Conservation (phyloP, 1,140 invertebrate genomes). For the Nasonia giraulti region DNA sequence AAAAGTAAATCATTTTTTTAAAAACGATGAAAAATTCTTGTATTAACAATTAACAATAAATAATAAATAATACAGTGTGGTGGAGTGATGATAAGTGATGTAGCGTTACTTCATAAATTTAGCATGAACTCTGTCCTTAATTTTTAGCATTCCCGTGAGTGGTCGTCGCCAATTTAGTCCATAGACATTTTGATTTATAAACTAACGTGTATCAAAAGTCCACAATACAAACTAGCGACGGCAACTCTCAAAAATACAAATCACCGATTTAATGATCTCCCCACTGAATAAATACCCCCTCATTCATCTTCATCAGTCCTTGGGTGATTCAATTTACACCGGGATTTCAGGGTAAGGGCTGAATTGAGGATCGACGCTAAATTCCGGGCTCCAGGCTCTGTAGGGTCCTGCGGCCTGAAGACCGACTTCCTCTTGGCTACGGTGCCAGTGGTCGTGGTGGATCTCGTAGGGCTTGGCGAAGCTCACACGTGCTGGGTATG, state of each 20-base stretch:
- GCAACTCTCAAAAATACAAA: too few relatives aligned
- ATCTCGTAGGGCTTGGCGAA: conserved; percentile 72
- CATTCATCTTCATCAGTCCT: too few relatives aligned
- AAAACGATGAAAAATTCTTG: background rate
- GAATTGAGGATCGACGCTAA: conserved; percentile 58
- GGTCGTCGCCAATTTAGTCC: too few relatives aligned
- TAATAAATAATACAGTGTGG: background rate
- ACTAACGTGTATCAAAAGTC: too few relatives aligned
- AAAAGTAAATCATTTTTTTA: background rate
- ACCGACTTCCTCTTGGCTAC: conserved; percentile 65
- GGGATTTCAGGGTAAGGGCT: conserved; percentile 67
- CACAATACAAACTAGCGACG: too few relatives aligned
- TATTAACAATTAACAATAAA: background rate
- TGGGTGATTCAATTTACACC: background rate
- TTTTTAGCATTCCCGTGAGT: background rate
- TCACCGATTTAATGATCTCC: too few relatives aligned
- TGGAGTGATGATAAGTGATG: background rate
- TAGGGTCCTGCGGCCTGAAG: conserved; percentile 63
- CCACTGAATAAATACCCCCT: too few relatives aligned
- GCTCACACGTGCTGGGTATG: conserved; percentile 67
- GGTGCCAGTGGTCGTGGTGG: conserved; percentile 74
- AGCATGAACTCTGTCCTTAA: background rate
- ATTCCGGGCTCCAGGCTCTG: conserved; percentile 67
- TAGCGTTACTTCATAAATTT: background rate
- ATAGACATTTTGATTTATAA: too few relatives aligned